Base-by-base conservation (phyloP, 2,888 invertebrate species). In the Melanchra persicariae region DNA sequence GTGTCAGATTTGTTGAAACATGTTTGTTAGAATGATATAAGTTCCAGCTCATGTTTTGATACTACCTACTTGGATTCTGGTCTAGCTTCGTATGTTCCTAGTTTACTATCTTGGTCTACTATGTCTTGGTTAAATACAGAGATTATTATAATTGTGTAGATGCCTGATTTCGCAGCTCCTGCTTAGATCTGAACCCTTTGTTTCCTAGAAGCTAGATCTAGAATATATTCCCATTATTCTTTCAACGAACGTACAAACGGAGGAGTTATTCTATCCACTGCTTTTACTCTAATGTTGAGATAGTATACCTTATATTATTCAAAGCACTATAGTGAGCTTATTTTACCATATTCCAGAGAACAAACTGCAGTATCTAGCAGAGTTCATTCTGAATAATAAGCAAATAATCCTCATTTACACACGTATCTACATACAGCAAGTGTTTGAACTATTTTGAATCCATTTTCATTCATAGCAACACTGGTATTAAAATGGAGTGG, bases 401-500 rank as follows among this genome's bases (percentile, higher is more conserved):
- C 49, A 54, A 66, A 65, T 77, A 30, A 15, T 19, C 17, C 1
- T 37, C 45, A 40, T 51, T 63, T 67, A 66, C 26, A 63, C 47
- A 66, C 26, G 55, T 64, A 54, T 76, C 57, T 68, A 57, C 66
- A 76, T 68, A 68, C 63, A 67, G 59, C 51, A 65, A 70, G 61
- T 71, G 37, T 75, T 68, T 59, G 76, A 69, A 69, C 62, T 75
- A 62, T 69, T 76, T 69, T 26, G 80, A 68, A 68, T 65, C 34
- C 60, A 80, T 80, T 80, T 76, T 76, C 77, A 80, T 80, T 80
- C 79, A 77, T 70, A 74, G 76, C 77, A 79, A 81, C 80, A 77
- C 71, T 77, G 77, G 70, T 81, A 82, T 76, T 82, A 79, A 81
- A 85, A 84, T 83, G 64, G 65, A 86, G 79, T 80, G 81, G 77